Evolutionary conservation across 2,888 invertebrate species (phyloP).

Genomic region (Ormyrus thymus): DNA sequence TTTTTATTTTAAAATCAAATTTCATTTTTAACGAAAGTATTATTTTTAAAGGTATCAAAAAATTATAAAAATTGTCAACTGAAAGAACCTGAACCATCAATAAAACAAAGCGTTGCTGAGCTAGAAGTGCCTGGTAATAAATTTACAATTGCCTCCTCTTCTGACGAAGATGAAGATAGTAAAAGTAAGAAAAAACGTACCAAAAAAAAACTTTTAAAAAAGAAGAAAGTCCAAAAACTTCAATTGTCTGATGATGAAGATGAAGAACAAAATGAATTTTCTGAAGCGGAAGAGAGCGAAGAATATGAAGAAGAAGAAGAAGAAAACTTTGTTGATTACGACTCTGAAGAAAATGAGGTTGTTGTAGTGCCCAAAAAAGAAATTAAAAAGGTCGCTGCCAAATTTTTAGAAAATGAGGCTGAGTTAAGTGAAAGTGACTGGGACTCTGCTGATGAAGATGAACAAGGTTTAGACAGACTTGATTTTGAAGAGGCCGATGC

Average conservation of each 20-base stretch:
- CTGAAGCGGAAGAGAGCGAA: slow-evolving; percentile 70
- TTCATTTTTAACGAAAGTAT: background rate
- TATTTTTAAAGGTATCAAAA: slow-evolving; percentile 52
- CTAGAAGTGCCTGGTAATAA: too few species aligned
- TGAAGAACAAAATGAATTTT: slow-evolving; percentile 47
- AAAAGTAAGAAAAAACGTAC: slow-evolving; percentile 59
- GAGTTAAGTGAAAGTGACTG: slow-evolving; percentile 94
- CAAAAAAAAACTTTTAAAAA: slow-evolving; percentile 56
- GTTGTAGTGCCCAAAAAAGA: slow-evolving; percentile 75
- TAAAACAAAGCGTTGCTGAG: too few species aligned
- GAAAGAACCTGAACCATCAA: too few species aligned
- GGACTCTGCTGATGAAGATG: slow-evolving; percentile 93
- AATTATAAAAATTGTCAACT: too few species aligned
- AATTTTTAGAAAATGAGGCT: slow-evolving; percentile 93
- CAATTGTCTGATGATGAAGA: slow-evolving; percentile 69
- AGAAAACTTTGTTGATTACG: slow-evolving; percentile 81
- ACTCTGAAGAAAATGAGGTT: slow-evolving; percentile 90
- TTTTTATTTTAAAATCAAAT: background rate
- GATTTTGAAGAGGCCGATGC: slow-evolving; percentile 91
- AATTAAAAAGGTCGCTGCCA: slow-evolving; percentile 77
- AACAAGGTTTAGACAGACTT: slow-evolving; percentile 85
- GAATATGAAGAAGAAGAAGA: slow-evolving; percentile 62
- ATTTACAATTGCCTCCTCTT: slow-evolving; percentile 62
- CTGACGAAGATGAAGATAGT: slow-evolving; percentile 71
- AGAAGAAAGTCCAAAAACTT: slow-evolving; percentile 62